Evolutionary conservation across 2,797 vertebrate species (phyloP), one percentile per base, ranked within the genome.

Genomic region (Fistularia commersonii): DNA sequence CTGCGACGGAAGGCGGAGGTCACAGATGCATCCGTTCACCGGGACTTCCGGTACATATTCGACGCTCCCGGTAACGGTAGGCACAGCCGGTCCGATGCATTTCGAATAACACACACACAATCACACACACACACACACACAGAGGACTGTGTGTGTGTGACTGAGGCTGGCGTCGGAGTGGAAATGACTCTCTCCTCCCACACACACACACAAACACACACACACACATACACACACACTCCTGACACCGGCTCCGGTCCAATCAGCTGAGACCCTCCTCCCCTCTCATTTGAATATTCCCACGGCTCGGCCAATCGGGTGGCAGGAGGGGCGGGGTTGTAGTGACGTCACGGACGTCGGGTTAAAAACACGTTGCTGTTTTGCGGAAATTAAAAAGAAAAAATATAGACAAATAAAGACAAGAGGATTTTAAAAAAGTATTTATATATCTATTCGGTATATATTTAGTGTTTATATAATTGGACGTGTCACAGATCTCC

Each of bases 381-480:
- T 77, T 76, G 74, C 68, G 70, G 72, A 84, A 68, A 65, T 67
- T 90, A 83, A 88, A 89, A 89, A 86, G 74, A 42, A 58, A 74
- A 33, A 5, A 44, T 3, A 11, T 40, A 12, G 34, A 46, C 34
- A 11, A 13, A 3, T 10, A 34, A 34, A 45, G 8, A 7, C 13
- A 8, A 32, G 34, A 37, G 45, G 35, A 14, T 36, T 32, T 47
- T 3, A 8, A 12, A 12, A 12, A 5, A 3, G 8, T 14, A 12
- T 35, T 8, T n/a, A n/a, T n/a, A n/a, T n/a, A n/a, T n/a, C n/a
- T n/a, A n/a, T n/a, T n/a, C n/a, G n/a, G n/a, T n/a, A n/a, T n/a
- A n/a, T n/a, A n/a, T n/a, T n/a, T n/a, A n/a, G n/a, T n/a, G n/a
- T n/a, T n/a, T n/a, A n/a, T n/a, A n/a, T n/a, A n/a, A n/a, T n/a